These are phyloP conservation scores for Diploptera punctata DNA, from an alignment of 2,888 invertebrate species.

Conservation along the genomic window DNA sequence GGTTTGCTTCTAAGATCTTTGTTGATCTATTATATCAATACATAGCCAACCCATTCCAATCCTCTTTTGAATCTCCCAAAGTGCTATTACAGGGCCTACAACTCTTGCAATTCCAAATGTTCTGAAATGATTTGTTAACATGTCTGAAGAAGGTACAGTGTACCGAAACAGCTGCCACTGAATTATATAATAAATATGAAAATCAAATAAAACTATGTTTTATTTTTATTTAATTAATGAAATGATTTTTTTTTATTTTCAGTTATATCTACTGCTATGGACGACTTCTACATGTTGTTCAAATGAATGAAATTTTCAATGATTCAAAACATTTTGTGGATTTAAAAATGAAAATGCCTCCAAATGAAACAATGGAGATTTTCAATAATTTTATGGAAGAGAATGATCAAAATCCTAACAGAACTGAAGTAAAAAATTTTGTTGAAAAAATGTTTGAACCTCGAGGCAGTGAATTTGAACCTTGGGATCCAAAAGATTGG, in stretches of 20 bases:
- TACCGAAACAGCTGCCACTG: too few relatives aligned
- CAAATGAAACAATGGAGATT: slow-evolving; percentile 61
- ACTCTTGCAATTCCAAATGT: too few relatives aligned
- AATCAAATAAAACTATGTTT: too few relatives aligned
- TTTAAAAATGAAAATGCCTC: slow-evolving; percentile 67
- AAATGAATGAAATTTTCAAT: slow-evolving; percentile 67
- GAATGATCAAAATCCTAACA: slow-evolving; percentile 10
- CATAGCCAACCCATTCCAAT: too few relatives aligned
- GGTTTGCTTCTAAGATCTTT: too few relatives aligned
- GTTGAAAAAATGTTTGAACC: slow-evolving; percentile 71
- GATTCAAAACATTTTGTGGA: slow-evolving; percentile 90
- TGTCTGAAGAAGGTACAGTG: too few relatives aligned
- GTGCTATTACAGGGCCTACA: too few relatives aligned
- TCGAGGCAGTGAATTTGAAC: slow-evolving; percentile 72
- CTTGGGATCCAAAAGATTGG: slow-evolving; percentile 80
- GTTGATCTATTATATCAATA: too few relatives aligned
- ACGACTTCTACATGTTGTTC: slow-evolving; percentile 72
- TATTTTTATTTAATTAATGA: too few relatives aligned
- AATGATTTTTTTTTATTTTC: slow-evolving; percentile 44
- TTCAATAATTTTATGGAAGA: slow-evolving; percentile 63
- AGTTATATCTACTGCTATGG: slow-evolving; percentile 79
- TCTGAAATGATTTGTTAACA: too few relatives aligned
- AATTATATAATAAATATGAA: too few relatives aligned
- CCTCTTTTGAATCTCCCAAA: too few relatives aligned
- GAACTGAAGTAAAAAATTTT: slow-evolving; percentile 58